These are phyloP conservation scores for Heliocidaris tuberculata DNA, from an alignment of 35 echinoderm and acorn worm genomes.

Conservation along the genomic window DNA sequence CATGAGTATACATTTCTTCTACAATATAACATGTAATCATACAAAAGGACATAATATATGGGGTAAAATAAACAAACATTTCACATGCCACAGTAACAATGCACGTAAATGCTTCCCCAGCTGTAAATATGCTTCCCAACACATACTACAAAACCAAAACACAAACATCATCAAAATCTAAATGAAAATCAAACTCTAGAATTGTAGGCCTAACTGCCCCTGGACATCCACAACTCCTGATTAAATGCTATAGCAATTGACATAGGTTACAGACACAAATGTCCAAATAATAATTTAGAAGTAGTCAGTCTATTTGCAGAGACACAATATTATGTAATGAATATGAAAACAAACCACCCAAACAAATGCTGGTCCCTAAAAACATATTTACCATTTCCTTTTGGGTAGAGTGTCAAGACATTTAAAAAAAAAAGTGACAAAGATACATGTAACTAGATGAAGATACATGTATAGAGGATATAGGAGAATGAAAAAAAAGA, in stretches of 20 bases:
- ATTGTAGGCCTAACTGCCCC: background rate
- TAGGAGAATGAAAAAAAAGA: background rate
- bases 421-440: background rate
- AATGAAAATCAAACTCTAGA: background rate
- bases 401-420: background rate
- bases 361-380: background rate
- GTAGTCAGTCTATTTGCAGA: background rate
- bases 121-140: constrained; percentile 20
- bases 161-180: background rate
- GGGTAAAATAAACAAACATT: constrained; percentile 36
- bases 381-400: background rate
- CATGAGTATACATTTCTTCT: background rate
- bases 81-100: background rate
- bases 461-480: background rate
- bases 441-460: background rate
- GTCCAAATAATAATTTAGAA: too few relatives aligned
- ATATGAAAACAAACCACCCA: background rate
- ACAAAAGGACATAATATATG: background rate
- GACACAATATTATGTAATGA: background rate
- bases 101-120: constrained; percentile 12
- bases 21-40: constrained; percentile 32
- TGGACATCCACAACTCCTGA: background rate
- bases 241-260: background rate
- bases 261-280: too few relatives aligned
- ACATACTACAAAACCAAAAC: background rate